Conservation (phyloP, 2,113 vertebrate species). For the Morone saxatilis region DNA sequence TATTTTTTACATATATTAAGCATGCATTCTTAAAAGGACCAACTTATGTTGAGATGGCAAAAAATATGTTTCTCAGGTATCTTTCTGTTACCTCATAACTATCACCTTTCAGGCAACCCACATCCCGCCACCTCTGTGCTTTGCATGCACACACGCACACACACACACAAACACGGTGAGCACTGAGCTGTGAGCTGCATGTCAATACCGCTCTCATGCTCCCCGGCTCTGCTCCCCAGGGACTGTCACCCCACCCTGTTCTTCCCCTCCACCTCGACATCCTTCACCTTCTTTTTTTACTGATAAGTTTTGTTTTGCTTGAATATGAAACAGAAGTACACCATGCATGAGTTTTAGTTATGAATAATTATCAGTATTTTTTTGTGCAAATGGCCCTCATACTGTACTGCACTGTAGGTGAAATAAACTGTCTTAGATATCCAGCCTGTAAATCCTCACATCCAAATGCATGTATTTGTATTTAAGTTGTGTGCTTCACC, state of each 20-base stretch:
- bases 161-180: conserved; percentile 16
- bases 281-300: conserved; percentile 36
- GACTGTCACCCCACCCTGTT: conserved; percentile 70
- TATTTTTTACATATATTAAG: background rate
- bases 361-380: conserved; percentile 12
- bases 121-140: conserved; percentile 55
- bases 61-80: conserved; percentile 39
- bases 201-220: conserved; percentile 40
- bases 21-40: background rate
- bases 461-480: background rate
- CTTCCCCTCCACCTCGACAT: conserved; percentile 60
- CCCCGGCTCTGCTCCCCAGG: conserved; percentile 57
- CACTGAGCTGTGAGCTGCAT: conserved; percentile 59
- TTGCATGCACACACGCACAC: conserved; percentile 51
- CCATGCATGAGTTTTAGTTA: background rate
- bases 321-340: conserved; percentile 72
- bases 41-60: background rate
- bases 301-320: conserved; percentile 78
- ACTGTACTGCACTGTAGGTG: background rate
- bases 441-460: too few relatives aligned
- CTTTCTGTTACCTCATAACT: conserved; percentile 38
- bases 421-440: background rate
- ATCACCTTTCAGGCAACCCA: conserved; percentile 63
- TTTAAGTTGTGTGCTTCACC: too few relatives aligned
- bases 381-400: background rate